Base-by-base conservation (phyloP, 2,888 invertebrate species). In the Leucophora obtusa region DNA sequence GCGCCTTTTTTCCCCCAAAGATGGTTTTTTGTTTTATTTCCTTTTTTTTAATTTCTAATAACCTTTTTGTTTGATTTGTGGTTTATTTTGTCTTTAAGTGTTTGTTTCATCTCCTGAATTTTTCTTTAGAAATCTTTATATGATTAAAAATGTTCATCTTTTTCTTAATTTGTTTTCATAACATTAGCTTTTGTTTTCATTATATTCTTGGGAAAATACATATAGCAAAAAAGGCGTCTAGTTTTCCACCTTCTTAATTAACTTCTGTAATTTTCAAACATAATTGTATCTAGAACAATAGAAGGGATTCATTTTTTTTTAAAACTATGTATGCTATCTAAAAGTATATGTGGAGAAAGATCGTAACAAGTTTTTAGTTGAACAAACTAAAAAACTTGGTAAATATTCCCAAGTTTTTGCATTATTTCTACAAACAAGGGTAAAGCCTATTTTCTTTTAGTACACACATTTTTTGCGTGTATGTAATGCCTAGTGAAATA, bases 21-120 rank as follows among this genome's bases (percentile, higher is more conserved):
- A 60, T 58, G 24, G 9, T 51, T 53, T 11, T 18, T 24, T 35
- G 24, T 17, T 28, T 33, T 33, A 11, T 21, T 68, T 60, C 11
- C 17, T n/a, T 21, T 24, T 28, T n/a, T n/a, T 10, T 35, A 59
- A 70, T 63, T 63, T 43, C 35, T 65, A 43, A 38, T 24, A 38
- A 47, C 56, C 47, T 72, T 72, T 53, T 54, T 72, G 63, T 72
- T 58, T 24, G 43, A 66, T 60, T 47, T 72, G 66, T 56, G 72
- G 72, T 72, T 58, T 68, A 56, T 70, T 70, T 70, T 65, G 63
- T 63, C 8, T 38, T 38, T 24, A 11, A 15, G 18, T 35, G 47
- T 5, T n/a, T 10, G 7, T 18, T 11, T 21, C 11, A 47, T 58
- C 28, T 17, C 14, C 9, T 15, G 21, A 1, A 2, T 24, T 24